Percentiles rank a stretch among this genome's conserved stretches.
phyloP scores from a whole-genome alignment of 2,797 vertebrate species.

The Lithobates pipiens region DNA sequence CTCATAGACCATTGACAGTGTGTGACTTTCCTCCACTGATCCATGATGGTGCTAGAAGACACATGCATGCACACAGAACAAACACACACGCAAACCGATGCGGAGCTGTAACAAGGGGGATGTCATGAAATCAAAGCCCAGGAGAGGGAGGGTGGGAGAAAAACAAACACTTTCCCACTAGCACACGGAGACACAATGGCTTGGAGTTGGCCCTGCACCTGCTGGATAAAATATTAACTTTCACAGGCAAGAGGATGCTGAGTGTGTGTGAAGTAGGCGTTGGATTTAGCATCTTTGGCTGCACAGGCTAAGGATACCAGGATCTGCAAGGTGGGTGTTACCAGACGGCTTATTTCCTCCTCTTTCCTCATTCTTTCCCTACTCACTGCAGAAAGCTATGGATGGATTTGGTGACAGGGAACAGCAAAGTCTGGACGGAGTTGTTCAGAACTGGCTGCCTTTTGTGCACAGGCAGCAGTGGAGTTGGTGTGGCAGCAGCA shows the following conservation, averaged over 20 bases:
- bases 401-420: slow-evolving; percentile 39
- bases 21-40: slow-evolving; percentile 34
- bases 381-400: slow-evolving; percentile 33
- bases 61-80: slow-evolving; percentile 28
- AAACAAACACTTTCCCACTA: slow-evolving; percentile 18
- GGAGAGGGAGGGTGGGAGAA: slow-evolving; percentile 32
- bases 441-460: slow-evolving; percentile 33
- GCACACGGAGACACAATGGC: slow-evolving; percentile 30
- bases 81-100: neutral
- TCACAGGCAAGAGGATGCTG: slow-evolving; percentile 53
- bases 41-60: slow-evolving; percentile 51
- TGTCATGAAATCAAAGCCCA: slow-evolving; percentile 58
- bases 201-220: slow-evolving; percentile 54
- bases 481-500: neutral
- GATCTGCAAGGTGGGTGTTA: slow-evolving; percentile 60
- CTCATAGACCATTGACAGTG: slow-evolving; percentile 12
- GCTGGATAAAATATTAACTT: slow-evolving; percentile 60
- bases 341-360: slow-evolving; percentile 55
- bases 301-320: slow-evolving; percentile 45
- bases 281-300: slow-evolving; percentile 56
- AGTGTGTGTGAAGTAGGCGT: slow-evolving; percentile 53
- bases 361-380: slow-evolving; percentile 54
- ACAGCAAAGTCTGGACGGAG: slow-evolving; percentile 43
- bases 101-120: slow-evolving; percentile 38
- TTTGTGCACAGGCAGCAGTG: slow-evolving; percentile 32